Evolutionary conservation across 37 sponge, comb jelly and placozoan genomes (phyloP).

Genomic region (Hexactinellida sp.): DNA sequence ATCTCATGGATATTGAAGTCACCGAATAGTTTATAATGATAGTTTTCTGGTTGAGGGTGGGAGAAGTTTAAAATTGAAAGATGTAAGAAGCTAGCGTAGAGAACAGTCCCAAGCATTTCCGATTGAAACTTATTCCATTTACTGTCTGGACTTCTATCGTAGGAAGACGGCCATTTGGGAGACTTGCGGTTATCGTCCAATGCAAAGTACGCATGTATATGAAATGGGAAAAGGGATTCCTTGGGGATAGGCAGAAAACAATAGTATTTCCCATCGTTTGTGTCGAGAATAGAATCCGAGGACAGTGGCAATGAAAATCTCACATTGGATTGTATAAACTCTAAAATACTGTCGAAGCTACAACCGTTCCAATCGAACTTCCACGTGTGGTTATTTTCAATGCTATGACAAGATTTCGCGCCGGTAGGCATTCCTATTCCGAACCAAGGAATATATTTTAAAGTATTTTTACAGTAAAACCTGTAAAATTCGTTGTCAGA

Average conservation of each 20-base stretch:
- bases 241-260: constrained; percentile 14
- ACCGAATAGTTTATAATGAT: background rate
- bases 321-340: background rate
- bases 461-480: background rate
- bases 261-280: background rate
- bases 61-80: background rate
- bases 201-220: background rate
- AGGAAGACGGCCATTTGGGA: background rate
- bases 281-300: background rate
- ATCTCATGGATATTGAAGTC: background rate
- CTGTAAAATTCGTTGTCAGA: background rate
- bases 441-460: constrained; percentile 10
- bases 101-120: background rate
- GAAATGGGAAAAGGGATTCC: background rate
- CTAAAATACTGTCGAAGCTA: background rate
- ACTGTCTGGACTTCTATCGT: background rate
- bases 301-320: background rate
- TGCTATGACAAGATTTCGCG: background rate
- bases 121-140: background rate
- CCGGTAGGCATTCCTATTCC: background rate
- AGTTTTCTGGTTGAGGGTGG: background rate
- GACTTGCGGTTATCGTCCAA: background rate
- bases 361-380: background rate
- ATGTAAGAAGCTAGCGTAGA: background rate
- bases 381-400: background rate